phyloP scores from a whole-genome alignment of 2,888 invertebrate genomes.

The Lasioglossum zephyrum region DNA sequence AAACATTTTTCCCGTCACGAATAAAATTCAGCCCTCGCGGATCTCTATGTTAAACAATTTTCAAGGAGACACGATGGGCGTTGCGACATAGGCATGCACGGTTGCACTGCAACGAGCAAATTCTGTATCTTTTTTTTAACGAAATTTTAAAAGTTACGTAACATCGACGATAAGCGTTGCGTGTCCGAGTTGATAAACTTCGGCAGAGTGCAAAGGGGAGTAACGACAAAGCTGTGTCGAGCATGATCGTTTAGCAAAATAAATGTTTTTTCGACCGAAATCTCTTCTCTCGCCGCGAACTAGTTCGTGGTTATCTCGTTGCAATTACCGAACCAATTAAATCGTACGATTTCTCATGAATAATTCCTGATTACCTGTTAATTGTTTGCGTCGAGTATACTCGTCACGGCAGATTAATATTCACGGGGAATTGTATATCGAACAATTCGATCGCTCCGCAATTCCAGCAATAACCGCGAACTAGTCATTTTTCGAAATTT shows the following conservation, averaged over 20 bases:
- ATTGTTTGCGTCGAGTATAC: too few species aligned
- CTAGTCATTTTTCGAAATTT: too few species aligned
- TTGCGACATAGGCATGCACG: conserved; percentile 6
- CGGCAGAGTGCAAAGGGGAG: conserved; percentile 28
- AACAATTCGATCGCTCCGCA: too few species aligned
- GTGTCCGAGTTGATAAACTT: conserved; percentile 33
- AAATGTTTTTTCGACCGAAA: neutral
- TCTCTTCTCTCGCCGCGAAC: neutral
- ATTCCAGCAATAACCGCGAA: too few species aligned
- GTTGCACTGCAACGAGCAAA: neutral
- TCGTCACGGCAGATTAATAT: too few species aligned
- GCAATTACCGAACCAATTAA: neutral
- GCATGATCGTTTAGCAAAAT: conserved; percentile 22
- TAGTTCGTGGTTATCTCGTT: neutral
- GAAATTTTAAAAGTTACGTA: conserved; percentile 47
- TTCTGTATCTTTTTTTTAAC: neutral
- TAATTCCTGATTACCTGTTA: neutral
- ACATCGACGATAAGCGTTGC: conserved; percentile 30
- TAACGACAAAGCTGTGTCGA: conserved; percentile 20
- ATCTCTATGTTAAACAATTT: neutral
- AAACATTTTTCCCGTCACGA: conserved; percentile 49
- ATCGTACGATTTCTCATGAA: neutral
- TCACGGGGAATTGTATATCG: too few species aligned
- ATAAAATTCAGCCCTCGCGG: neutral
- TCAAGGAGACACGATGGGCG: neutral